Base-by-base conservation (phyloP, 2,113 vertebrate species). In the Thryonomys swinderianus region DNA sequence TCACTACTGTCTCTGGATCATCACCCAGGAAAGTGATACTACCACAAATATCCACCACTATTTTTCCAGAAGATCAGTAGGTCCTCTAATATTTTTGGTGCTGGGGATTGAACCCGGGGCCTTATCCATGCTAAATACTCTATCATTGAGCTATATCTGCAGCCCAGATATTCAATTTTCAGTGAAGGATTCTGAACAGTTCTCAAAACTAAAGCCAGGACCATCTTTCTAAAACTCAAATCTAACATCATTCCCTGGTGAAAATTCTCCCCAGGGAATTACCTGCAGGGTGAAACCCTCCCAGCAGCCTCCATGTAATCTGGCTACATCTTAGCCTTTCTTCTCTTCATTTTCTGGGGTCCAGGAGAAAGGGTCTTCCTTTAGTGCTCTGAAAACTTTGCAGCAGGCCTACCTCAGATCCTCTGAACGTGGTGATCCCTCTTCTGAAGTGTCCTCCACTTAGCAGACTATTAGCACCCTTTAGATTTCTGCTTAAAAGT, bases 251-350 rank as follows among this genome's bases (percentile, higher is more conserved):
- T 80, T 85, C 53, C 73, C 67, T 51, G 53, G 67, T 94, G 37
- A 78, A 87, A 94, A 95, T 67, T 82, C 66, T 95, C 88, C 94
- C 37, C 18, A n/a, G n/a, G n/a, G n/a, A n/a, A 59, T 10, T 82
- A 61, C 12, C 51, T n/a, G 94, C 90, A 93, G 66, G 94, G 84
- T 42, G 86, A 90, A 80, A 53, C 11, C 82, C 55, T 78, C 62
- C 84, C 42, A 57, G 0, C 42, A 78, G 66, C 23, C n/a, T 9
- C 16, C 14, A 2, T 1, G 9, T 37, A 7, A 14, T 9, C n/a
- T 55, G 45, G 42, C 25, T 45, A 79, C n/a, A 51, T 13, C 17
- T 40, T 17, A 82, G 59, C 18, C 13, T 57, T 18, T 64, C 55
- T 71, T 21, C 13, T 55, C 53, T 55, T 61, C 89, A 45, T 81